phyloP scores from a whole-genome alignment of 2,888 invertebrate species.

The Stenodera caucasica region DNA sequence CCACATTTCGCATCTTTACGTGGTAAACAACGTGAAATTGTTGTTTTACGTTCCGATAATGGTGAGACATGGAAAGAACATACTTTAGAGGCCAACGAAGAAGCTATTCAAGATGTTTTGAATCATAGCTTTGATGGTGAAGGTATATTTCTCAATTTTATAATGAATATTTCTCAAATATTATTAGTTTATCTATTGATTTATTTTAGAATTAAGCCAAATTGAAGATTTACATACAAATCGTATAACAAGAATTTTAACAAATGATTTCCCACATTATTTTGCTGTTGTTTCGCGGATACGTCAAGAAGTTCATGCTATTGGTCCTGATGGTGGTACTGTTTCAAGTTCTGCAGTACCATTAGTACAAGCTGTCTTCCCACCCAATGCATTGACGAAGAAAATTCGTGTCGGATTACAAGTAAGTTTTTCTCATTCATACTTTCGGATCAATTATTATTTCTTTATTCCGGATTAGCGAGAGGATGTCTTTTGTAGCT shows the following conservation, averaged over 20 bases:
- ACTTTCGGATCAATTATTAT: too few species aligned
- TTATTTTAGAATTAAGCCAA: constrained; percentile 68
- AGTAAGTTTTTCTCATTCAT: constrained; percentile 56
- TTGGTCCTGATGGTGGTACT: constrained; percentile 97
- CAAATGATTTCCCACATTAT: constrained; percentile 97
- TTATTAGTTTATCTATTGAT: constrained; percentile 13
- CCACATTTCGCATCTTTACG: constrained; percentile 96
- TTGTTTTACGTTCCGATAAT: constrained; percentile 94
- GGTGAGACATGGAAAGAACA: constrained; percentile 99
- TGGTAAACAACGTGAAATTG: constrained; percentile 94
- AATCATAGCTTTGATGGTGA: constrained; percentile 89
- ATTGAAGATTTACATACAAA: constrained; percentile 84
- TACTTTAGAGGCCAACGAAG: constrained; percentile 79
- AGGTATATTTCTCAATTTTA: constrained; percentile 55
- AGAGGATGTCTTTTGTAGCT: too few species aligned
- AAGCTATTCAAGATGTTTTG: constrained; percentile 87
- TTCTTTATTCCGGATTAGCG: too few species aligned
- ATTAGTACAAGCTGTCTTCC: constrained; percentile 83
- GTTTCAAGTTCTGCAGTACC: constrained; percentile 93
- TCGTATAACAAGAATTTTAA: constrained; percentile 90
- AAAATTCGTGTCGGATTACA: constrained; percentile 97
- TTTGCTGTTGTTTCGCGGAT: constrained; percentile 94
- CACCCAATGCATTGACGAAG: constrained; percentile 95
- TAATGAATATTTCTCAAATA: not conserved
- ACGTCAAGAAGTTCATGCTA: constrained; percentile 94